Percentiles rank a stretch among this genome's conserved stretches.
Evolutionary conservation across 1,140 invertebrate genomes (phyloP).

Genomic region (Heliothis subflexa): DNA sequence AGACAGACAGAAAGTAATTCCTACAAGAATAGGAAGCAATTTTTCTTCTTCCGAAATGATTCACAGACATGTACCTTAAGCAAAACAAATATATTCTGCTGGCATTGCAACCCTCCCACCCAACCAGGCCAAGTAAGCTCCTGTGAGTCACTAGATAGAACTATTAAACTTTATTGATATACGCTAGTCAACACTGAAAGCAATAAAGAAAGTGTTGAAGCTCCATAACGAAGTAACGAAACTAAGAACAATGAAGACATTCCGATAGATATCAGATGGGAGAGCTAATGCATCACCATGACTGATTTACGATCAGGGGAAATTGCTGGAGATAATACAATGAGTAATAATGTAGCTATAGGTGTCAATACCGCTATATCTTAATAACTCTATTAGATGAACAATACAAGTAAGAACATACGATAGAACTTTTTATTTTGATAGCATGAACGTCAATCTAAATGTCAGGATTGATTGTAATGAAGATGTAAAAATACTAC

Average conservation of each 20-base stretch:
- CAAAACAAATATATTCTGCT: slow-evolving; percentile 13
- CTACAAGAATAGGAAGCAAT: neutral
- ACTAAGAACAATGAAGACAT: slow-evolving; percentile 7
- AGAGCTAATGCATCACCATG: neutral
- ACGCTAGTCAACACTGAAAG: neutral
- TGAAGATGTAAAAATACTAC: neutral
- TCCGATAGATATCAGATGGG: neutral
- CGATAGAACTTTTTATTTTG: neutral
- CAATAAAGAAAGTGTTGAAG: slow-evolving; percentile 5
- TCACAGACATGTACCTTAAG: slow-evolving; percentile 4
- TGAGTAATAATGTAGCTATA: slow-evolving; percentile 8
- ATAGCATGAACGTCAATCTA: neutral
- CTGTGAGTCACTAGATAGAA: slow-evolving; percentile 16
- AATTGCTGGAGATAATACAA: slow-evolving; percentile 8
- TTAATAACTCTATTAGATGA: slow-evolving; percentile 16
- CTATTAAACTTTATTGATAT: slow-evolving; percentile 17
- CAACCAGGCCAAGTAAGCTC: neutral
- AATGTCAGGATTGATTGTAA: neutral
- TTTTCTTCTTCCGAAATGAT: slow-evolving; percentile 9
- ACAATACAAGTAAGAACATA: neutral
- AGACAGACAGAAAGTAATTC: neutral
- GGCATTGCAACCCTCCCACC: slow-evolving; percentile 15
- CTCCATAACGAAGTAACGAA: slow-evolving; percentile 5
- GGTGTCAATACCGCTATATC: neutral
- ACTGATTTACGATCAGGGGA: slow-evolving; percentile 6